phyloP scores from a whole-genome alignment of 2,113 vertebrate genomes.

The Gallinago undulata region DNA sequence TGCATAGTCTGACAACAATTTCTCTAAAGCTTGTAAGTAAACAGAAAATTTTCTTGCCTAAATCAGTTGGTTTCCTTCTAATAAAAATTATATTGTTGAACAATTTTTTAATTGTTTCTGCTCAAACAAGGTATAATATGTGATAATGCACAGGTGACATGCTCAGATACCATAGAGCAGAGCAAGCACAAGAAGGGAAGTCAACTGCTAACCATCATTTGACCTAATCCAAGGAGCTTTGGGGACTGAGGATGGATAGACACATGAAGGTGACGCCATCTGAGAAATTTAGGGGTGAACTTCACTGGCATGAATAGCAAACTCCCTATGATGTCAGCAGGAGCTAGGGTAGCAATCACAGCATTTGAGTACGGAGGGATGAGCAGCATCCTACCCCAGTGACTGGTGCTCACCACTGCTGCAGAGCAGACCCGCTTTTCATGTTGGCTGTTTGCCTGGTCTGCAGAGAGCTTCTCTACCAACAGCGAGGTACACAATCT shows the following conservation, averaged over 20 bases:
- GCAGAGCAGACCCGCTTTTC: not conserved
- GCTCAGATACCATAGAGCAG: not conserved
- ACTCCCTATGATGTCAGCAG: not conserved
- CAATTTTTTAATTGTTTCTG: not conserved
- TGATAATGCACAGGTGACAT: not conserved
- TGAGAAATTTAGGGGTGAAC: not conserved
- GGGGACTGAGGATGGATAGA: not conserved
- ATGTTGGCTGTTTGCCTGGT: not conserved
- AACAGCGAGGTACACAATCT: not conserved
- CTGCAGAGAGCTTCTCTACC: not conserved
- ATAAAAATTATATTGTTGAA: not conserved
- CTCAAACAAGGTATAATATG: not conserved
- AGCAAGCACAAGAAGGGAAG: not conserved
- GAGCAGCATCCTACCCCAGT: not conserved
- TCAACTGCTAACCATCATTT: not conserved
- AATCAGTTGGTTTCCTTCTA: not conserved
- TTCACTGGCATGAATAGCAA: not conserved
- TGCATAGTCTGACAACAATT: constrained; percentile 11
- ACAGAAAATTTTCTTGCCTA: not conserved
- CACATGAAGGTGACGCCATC: not conserved
- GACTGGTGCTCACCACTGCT: not conserved
- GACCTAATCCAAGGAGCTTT: not conserved
- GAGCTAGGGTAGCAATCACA: not conserved
- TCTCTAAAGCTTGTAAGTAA: constrained; percentile 18
- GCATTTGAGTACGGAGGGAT: not conserved